Evolutionary conservation across 2,888 invertebrate genomes (phyloP), one percentile per base, ranked within the genome.

Genomic region (Morpho deidamia): DNA sequence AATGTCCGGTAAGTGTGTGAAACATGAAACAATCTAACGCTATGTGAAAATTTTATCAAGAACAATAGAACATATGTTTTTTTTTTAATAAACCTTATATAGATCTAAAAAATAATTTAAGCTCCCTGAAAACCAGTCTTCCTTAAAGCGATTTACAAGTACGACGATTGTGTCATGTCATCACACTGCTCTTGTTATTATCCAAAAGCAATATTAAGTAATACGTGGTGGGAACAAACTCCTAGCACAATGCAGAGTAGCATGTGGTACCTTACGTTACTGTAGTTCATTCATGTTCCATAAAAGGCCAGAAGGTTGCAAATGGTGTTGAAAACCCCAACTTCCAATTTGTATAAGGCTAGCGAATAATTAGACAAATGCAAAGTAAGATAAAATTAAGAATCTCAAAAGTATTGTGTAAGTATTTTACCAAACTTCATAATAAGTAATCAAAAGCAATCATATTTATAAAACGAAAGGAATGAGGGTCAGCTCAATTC

Each of bases 361-460:
- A 86, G 83, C 66, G 67, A 76, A 76, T 84, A 83, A 81, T 80
- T 86, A 86, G 84, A 77, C 67, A 81, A 82, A 80, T 81, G 86
- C 86, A 80, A 82, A 79, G 85, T 87, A 86, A 86, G 85, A 85
- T 86, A 83, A 62, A 59, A 78, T 73, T 71, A 72, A 72, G 78
- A 74, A 63, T 86, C 83, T 86, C 81, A 82, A 83, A 81, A 84
- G 87, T 87, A 88, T 86, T 87, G 80, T 78, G 75, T 88, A 87
- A 88, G 88, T 87, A 87, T 87, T 89, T 87, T 87, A 87, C 83
- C 83, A 80, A 84, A 82, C 78, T 76, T 80, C 80, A 79, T 69
- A 76, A 74, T 82, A 83, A 79, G 81, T 81, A 81, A 77, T 82
- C 38, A 83, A 81, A 87, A 89, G 85, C 87, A 86, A 89, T 88